phyloP scores from a whole-genome alignment of 2,113 vertebrate genomes.

The Oreochromis tanganicae region DNA sequence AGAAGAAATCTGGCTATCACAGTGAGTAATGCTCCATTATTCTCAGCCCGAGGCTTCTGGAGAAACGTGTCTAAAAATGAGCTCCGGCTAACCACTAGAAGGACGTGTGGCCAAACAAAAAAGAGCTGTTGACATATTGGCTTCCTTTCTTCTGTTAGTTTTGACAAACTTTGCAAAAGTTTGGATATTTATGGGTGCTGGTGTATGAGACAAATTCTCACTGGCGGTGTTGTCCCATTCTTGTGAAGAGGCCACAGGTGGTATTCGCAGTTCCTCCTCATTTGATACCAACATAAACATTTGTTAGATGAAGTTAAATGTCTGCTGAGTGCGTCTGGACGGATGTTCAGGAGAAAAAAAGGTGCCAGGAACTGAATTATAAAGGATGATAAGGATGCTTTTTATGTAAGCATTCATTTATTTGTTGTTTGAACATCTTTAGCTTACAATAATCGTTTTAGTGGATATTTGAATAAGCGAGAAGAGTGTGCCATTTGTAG shows the following conservation, averaged over 20 bases:
- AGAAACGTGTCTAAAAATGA: constrained; percentile 76
- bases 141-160: background rate
- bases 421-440: constrained; percentile 65
- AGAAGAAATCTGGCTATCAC: constrained; percentile 99
- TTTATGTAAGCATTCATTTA: constrained; percentile 54
- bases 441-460: constrained; percentile 80
- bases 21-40: constrained; percentile 97
- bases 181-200: constrained; percentile 13
- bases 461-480: constrained; percentile 72
- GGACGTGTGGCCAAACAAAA: constrained; percentile 25
- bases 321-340: background rate
- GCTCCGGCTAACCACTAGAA: constrained; percentile 58
- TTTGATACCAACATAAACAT: constrained; percentile 17
- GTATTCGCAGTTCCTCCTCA: background rate
- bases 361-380: background rate
- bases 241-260: constrained; percentile 47
- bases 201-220: constrained; percentile 4
- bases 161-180: constrained; percentile 44
- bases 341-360: background rate
- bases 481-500: constrained; percentile 81
- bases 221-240: background rate
- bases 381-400: background rate
- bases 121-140: constrained; percentile 34
- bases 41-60: constrained; percentile 75
- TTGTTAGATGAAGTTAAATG: constrained; percentile 5